Conservation (phyloP, 2,797 vertebrate species). For the Argyrosomus regius region DNA sequence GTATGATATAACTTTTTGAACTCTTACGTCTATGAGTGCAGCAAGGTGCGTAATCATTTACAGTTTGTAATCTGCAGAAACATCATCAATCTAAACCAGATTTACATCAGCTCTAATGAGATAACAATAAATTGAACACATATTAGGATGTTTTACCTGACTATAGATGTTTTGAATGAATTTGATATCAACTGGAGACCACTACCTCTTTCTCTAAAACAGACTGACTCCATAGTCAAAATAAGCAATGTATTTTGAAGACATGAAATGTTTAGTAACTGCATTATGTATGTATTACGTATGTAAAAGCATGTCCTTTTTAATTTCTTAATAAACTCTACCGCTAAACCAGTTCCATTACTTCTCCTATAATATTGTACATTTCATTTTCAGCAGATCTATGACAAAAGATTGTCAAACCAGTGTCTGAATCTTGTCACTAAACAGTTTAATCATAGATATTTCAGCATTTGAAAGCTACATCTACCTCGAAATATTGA, state of each 20-base stretch:
- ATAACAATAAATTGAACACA: neutral
- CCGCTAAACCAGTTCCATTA: neutral
- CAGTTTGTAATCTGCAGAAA: neutral
- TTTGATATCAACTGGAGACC: neutral
- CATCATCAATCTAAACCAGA: neutral
- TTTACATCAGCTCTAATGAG: neutral
- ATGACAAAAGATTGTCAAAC: neutral
- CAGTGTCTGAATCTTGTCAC: neutral
- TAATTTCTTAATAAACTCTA: neutral
- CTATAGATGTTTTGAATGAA: neutral
- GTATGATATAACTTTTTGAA: slow-evolving; percentile 67
- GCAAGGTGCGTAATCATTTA: neutral
- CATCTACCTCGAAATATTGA: neutral
- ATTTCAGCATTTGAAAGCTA: neutral
- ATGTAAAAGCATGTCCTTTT: neutral
- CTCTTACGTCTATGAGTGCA: slow-evolving; percentile 7
- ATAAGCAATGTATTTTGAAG: neutral
- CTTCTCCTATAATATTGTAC: neutral
- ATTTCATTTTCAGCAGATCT: neutral
- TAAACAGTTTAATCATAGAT: neutral
- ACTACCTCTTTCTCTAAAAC: neutral
- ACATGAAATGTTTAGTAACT: neutral
- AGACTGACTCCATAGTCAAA: neutral
- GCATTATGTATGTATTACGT: neutral
- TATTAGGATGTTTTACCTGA: neutral